Base-by-base conservation (phyloP, 2,797 vertebrate genomes). In the Betta splendens region DNA sequence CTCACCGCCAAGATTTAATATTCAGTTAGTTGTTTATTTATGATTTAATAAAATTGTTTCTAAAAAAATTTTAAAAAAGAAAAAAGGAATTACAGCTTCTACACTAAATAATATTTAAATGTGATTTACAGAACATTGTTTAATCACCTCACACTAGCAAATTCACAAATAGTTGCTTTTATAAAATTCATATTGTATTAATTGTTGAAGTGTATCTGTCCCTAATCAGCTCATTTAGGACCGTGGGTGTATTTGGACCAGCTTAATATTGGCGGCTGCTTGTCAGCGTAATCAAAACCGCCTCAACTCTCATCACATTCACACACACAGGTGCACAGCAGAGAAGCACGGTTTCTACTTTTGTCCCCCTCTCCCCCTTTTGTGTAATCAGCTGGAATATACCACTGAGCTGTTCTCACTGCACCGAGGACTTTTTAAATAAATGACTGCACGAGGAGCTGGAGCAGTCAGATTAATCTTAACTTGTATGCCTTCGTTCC, bases 391-490 rank as follows among this genome's bases (percentile, higher is more conserved):
- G 26, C 70, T 51, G 44, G 42, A 37, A 54, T 22, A 11, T 28
- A 35, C 55, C 5, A 4, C 1, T 4, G 26, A 9, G n/a, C 20
- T 53, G 15, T 32, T 17, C 50, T 62, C 10, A 23, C 61, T 40
- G 28, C 50, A 55, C 18, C 2, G 28, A 45, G 23, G 58, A 75
- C 45, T 40, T 23, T 38, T 45, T 49, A 46, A 75, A 81, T 67
- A 81, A 80, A 75, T 52, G 49, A 69, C 72, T 15, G 75, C 75
- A 77, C 39, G 75, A 77, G 77, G 83, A 75, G 51, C 64, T 4
- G 29, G n/a, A 15, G 54, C 77, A 55, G 48, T 40, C 40, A 65
- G 73, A 80, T 77, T 73, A 36, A 80, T 81, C 66, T 75, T 72
- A 28, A 47, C 65, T 57, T 60, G 69, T 76, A 18, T 61, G 60